These are phyloP conservation scores for Eptesicus fuscus DNA, from an alignment of 2,113 vertebrate species.

Conservation along the genomic window DNA sequence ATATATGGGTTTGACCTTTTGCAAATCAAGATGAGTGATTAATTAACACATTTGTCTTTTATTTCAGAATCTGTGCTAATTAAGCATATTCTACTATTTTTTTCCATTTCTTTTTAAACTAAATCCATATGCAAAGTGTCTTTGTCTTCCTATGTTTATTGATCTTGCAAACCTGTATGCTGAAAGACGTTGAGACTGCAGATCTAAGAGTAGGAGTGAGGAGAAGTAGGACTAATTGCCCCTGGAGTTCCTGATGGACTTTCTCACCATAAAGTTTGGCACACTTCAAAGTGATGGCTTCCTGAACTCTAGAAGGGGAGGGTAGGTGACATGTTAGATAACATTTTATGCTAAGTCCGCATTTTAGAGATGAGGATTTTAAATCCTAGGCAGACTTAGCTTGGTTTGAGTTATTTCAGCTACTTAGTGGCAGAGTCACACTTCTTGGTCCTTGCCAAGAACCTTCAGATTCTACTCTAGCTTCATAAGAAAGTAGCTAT, in stretches of 20 bases:
- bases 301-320: not conserved
- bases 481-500: not conserved
- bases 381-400: not conserved
- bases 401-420: not conserved
- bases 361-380: not conserved
- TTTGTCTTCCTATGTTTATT: slow-evolving; percentile 62
- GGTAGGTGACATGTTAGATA: not conserved
- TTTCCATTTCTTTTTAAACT: slow-evolving; percentile 46
- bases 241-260: not conserved
- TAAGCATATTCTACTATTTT: slow-evolving; percentile 53
- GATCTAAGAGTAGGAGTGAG: not conserved
- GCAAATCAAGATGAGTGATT: slow-evolving; percentile 63
- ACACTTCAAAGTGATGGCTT: not conserved
- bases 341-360: not conserved
- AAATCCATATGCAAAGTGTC: slow-evolving; percentile 71
- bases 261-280: not conserved
- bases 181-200: slow-evolving; percentile 3
- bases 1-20: slow-evolving; percentile 39
- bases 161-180: slow-evolving; percentile 52
- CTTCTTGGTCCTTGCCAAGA: not conserved
- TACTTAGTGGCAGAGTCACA: not conserved
- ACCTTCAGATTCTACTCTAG: not conserved
- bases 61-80: slow-evolving; percentile 58
- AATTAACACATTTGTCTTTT: slow-evolving; percentile 64
- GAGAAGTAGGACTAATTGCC: not conserved